phyloP scores from a whole-genome alignment of 2,797 vertebrate genomes.

The Vultur gryphus region DNA sequence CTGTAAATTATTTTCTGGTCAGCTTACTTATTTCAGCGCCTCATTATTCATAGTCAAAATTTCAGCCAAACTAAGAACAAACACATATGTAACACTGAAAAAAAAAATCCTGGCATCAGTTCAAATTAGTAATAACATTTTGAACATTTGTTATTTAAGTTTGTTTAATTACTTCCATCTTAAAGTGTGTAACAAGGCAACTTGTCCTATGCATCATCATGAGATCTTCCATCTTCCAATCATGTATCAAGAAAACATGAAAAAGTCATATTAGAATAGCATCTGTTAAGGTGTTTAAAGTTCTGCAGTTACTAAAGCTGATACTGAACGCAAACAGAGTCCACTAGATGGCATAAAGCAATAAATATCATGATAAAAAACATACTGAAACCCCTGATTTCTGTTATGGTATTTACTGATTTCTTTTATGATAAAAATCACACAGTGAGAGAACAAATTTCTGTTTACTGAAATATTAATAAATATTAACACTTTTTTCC shows the following conservation, averaged over 20 bases:
- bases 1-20: conserved; percentile 40
- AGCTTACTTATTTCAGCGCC: conserved; percentile 51
- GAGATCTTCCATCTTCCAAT: conserved; percentile 35
- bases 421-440: not conserved
- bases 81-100: conserved; percentile 62
- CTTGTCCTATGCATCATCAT: conserved; percentile 50
- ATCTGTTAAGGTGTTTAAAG: conserved; percentile 18
- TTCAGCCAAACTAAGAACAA: conserved; percentile 68
- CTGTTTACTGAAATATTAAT: not conserved
- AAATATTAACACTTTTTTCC: not conserved
- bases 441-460: not conserved
- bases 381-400: not conserved
- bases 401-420: not conserved
- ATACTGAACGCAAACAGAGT: not conserved
- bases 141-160: conserved; percentile 74
- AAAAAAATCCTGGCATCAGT: conserved; percentile 43
- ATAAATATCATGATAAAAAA: not conserved
- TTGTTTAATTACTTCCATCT: conserved; percentile 70
- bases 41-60: conserved; percentile 68
- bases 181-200: conserved; percentile 57
- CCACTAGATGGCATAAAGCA: conserved; percentile 66
- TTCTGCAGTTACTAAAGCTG: not conserved
- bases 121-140: conserved; percentile 73
- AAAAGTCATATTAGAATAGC: conserved; percentile 45
- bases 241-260: conserved; percentile 44